Conservation (phyloP, 2,888 invertebrate species). For the Polyploca ridens region DNA sequence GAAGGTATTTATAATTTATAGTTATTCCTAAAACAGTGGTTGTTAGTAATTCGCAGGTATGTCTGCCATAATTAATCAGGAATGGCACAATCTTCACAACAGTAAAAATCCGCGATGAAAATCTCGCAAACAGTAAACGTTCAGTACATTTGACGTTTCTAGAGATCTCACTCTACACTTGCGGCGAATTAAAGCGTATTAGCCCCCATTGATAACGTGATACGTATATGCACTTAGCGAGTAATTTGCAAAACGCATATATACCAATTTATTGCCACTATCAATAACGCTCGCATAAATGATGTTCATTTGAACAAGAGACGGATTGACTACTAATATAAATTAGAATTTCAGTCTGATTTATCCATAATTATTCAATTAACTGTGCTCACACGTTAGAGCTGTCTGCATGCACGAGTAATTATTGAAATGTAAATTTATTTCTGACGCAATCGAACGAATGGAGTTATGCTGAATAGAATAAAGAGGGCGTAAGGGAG, state of each 20-base stretch:
- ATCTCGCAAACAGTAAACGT: too few relatives aligned
- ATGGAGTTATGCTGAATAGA: background rate
- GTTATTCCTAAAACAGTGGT: too few relatives aligned
- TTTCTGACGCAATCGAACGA: background rate
- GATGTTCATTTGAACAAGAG: slow-evolving; percentile 1
- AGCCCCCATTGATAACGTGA: too few relatives aligned
- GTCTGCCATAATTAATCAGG: too few relatives aligned
- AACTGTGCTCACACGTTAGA: background rate
- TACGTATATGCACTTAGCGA: too few relatives aligned
- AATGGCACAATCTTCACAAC: too few relatives aligned
- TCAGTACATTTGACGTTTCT: too few relatives aligned
- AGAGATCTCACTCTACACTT: too few relatives aligned
- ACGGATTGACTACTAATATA: background rate
- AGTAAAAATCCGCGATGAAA: too few relatives aligned
- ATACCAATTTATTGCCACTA: background rate
- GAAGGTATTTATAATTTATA: too few relatives aligned
- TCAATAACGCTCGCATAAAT: background rate
- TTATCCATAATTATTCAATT: background rate
- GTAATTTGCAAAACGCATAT: background rate
- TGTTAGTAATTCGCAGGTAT: too few relatives aligned
- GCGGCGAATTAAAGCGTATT: too few relatives aligned
- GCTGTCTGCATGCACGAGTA: background rate
- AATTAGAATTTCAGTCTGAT: slow-evolving; percentile 7
- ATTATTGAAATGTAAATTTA: slow-evolving; percentile 3
- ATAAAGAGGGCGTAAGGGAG: slow-evolving; percentile 6